phyloP scores from a whole-genome alignment of 2,113 vertebrate species.

The Lonchura striata region DNA sequence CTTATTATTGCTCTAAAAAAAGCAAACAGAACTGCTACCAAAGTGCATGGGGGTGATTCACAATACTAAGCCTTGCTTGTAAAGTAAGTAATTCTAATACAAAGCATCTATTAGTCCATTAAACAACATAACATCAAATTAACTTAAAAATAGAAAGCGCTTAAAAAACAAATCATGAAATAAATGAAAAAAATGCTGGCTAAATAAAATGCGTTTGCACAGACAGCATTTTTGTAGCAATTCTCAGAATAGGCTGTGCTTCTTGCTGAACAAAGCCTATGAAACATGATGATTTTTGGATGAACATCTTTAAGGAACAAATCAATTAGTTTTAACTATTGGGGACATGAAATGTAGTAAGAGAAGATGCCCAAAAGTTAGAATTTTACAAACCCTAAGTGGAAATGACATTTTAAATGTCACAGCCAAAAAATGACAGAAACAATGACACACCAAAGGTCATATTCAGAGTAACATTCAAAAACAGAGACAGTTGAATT shows the following conservation, averaged over 20 bases:
- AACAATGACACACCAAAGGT: constrained; percentile 69
- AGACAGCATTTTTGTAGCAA: neutral
- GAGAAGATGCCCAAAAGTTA: constrained; percentile 52
- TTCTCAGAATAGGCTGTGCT: neutral
- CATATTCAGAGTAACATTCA: constrained; percentile 66
- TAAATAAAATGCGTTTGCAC: constrained; percentile 22
- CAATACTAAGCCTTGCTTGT: neutral
- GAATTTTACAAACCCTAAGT: constrained; percentile 61
- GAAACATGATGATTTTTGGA: neutral
- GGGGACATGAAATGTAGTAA: constrained; percentile 44
- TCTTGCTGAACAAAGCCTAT: neutral
- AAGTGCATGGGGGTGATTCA: neutral
- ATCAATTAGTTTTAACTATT: constrained; percentile 57
- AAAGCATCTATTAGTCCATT: neutral
- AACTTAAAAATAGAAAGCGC: neutral
- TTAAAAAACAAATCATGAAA: neutral
- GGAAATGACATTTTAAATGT: constrained; percentile 73
- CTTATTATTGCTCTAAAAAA: neutral
- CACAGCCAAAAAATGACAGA: constrained; percentile 62
- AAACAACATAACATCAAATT: neutral
- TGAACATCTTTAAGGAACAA: constrained; percentile 42
- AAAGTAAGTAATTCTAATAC: neutral
- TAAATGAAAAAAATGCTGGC: neutral
- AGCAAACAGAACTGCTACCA: neutral
- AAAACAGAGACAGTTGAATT: constrained; percentile 53